Evolutionary conservation across 35 echinoderm and acorn worm species (phyloP), one percentile per base, ranked within the genome.

Genomic region (Ophioderma brevispina): DNA sequence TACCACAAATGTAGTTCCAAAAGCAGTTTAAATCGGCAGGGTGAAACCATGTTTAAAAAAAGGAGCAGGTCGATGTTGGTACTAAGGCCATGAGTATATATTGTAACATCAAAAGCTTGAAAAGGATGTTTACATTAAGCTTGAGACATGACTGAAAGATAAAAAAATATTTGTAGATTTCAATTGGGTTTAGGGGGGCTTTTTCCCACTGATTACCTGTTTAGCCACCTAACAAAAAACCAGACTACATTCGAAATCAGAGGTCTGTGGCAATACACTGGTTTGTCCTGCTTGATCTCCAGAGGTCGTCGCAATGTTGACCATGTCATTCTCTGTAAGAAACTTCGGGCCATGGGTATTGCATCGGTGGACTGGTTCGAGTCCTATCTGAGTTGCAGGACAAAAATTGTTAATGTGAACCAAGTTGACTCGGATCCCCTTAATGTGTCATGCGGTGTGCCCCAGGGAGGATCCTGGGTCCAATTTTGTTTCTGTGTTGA

Each of bases 281-380:
- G 41, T 46, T 46, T 8, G 41, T 46, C 41, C 41, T 46, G 41
- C 41, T 17, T 46, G 41, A 46, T 17, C 33, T 77, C 33, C 78
- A 34, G 34, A 80, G 6, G 38, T 15, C 78, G 17, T 80, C 36
- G 36, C 38, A 80, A 5, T 80, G 78, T 80, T 21, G 78, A 80
- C 11, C 33, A 80, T 80, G 78, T 21, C 33, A 80, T 80, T 37
- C 78, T 80, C 28, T 80, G 78, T 25, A 80, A 40, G 17, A 80
- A 80, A 80, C 38, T 80, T 36, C 13, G 31, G 78, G 78, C 38
- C 6, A 80, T 80, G 78, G 78, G 78, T 37, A 40, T 80, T 21
- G 34, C 33, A 10, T 37, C 33, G 3, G 38, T 80, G 3, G 31
- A 80, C 17, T 80, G 78, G 78, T 80, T 80, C n/a, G 31, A 36